Conservation (phyloP, 1,140 invertebrate species). For the Cotesia glomerata region DNA sequence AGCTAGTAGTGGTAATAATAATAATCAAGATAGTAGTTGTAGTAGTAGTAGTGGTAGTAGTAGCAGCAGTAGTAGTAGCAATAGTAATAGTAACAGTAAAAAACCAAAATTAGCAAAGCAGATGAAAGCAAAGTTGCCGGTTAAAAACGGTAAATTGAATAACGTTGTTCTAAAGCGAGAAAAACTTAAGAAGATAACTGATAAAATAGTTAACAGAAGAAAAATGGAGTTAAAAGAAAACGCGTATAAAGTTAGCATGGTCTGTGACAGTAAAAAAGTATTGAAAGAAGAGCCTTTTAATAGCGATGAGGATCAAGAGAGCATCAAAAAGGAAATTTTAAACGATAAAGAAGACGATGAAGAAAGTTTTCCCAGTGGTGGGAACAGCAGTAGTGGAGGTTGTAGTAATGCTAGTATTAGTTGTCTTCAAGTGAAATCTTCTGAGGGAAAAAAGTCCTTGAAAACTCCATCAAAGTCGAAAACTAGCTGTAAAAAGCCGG, state of each 20-base stretch:
- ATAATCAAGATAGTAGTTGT: too few relatives aligned
- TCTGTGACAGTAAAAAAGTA: conserved; percentile 42
- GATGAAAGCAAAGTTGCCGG: conserved; percentile 52
- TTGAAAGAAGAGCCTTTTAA: conserved; percentile 40
- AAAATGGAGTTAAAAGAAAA: conserved; percentile 52
- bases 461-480: conserved; percentile 4
- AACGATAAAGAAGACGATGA: background rate
- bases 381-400: conserved; percentile 16
- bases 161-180: conserved; percentile 46
- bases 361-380: background rate
- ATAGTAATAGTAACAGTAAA: conserved; percentile 29
- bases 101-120: conserved; percentile 54
- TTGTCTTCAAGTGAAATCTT: conserved; percentile 8
- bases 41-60: conserved; percentile 20
- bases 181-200: conserved; percentile 51
- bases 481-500: conserved; percentile 16
- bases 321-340: background rate
- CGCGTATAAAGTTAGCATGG: conserved; percentile 43
- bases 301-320: background rate
- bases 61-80: too few relatives aligned
- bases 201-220: conserved; percentile 48
- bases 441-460: background rate
- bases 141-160: conserved; percentile 50
- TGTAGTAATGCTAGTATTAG: conserved; percentile 5
- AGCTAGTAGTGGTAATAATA: conserved; percentile 10